Base-by-base conservation (phyloP, 2,888 invertebrate species). In the Gandaritis pyraliata region DNA sequence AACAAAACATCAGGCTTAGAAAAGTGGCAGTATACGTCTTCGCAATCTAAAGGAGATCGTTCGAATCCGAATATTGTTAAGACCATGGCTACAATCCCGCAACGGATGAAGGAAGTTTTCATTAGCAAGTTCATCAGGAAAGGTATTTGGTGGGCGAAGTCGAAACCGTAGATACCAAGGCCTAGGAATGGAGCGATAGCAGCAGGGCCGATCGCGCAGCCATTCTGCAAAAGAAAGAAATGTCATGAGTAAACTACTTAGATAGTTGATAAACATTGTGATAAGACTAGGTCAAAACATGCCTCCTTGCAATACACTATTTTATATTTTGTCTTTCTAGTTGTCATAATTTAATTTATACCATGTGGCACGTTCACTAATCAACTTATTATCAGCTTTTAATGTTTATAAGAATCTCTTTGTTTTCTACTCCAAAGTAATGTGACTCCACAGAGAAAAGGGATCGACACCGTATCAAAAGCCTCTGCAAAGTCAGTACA, bases 91-190 rank as follows among this genome's bases (percentile, higher is more conserved):
- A 95, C 94, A 2, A 94, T 94, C 0, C 94, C 95, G 67, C 94
- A 94, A 16, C 95, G 90, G 68, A 95, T 93, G 82, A 94, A 95
- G 23, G 95, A 95, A 5, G 93, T 91, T 77, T 94, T 94, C 94
- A 95, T 94, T 3, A 94, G 69, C 4, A 94, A 81, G 77, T 94
- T 93, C 94, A 95, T 94, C 16, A 93, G 70, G 4, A 91, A 81
- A 0, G 95, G 93, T 59, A 95, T 94, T 66, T 93, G 87, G 45
- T 93, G 90, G 0, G 95, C 95, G 83, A 95, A 95, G 80, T 95
- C 95, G 69, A 95, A 95, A 0, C 95, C 95, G 80, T 95, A 95
- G 64, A 95, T 93, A 0, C 94, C 95, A 13, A 95, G 81, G 1
- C 95, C 95, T 58, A 95, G 93, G 72, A 95, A 94, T 0, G 95